phyloP scores from a whole-genome alignment of 1,140 invertebrate species.

The Penaeus indicus region DNA sequence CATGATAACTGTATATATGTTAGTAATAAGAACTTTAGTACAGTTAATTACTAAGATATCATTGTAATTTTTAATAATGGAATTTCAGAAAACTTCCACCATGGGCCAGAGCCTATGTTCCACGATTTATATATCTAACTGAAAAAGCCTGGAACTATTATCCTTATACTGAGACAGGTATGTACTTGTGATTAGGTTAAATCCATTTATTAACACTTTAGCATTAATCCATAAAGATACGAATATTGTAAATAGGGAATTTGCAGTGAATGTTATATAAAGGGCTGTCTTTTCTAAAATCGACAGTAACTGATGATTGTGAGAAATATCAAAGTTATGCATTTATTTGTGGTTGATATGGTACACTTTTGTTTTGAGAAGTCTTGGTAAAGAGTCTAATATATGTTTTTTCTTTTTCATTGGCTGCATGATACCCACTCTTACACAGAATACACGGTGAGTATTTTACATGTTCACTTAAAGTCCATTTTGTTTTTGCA shows the following conservation, averaged over 20 bases:
- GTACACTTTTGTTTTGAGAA: too few species aligned
- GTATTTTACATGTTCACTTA: slow-evolving; percentile 25
- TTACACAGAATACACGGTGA: slow-evolving; percentile 45
- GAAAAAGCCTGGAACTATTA: slow-evolving; percentile 97
- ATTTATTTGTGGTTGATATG: too few species aligned
- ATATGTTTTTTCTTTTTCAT: too few species aligned
- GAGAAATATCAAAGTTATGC: too few species aligned
- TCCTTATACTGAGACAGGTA: slow-evolving; percentile 91
- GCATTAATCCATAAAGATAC: not conserved
- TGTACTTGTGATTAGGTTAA: not conserved
- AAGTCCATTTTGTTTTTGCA: not conserved
- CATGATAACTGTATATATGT: too few species aligned
- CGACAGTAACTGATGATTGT: too few species aligned
- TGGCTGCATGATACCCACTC: too few species aligned
- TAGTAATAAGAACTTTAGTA: too few species aligned
- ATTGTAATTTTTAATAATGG: slow-evolving; percentile 27
- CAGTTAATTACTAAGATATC: not conserved
- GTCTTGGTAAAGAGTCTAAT: too few species aligned
- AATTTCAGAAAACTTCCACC: slow-evolving; percentile 85
- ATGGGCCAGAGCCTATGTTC: slow-evolving; percentile 82
- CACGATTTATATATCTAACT: slow-evolving; percentile 91
- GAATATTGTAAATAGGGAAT: too few species aligned
- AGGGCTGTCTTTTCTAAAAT: too few species aligned
- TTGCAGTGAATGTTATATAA: too few species aligned
- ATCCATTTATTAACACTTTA: not conserved